phyloP scores from a whole-genome alignment of 2,888 invertebrate species.

The Horisme vitalbata region DNA sequence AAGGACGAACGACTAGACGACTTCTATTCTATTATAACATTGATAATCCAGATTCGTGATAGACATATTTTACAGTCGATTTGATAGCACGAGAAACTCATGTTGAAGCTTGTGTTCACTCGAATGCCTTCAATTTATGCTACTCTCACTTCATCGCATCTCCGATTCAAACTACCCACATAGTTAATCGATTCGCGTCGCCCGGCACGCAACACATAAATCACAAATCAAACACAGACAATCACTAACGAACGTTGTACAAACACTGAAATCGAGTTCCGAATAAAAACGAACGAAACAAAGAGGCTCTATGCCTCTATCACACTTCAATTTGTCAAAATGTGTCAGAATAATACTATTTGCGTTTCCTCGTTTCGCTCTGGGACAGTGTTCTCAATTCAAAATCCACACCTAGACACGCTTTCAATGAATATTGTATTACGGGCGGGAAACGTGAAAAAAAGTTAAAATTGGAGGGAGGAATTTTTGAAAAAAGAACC shows the following conservation, averaged over 20 bases:
- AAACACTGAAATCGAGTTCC: conserved; percentile 67
- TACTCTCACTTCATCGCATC: conserved; percentile 1
- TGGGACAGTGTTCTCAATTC: conserved; percentile 37
- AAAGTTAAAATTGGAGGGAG: conserved; percentile 45
- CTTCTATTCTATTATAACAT: no score
- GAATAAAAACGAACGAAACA: conserved; percentile 69
- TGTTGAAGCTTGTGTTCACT: conserved; percentile 17
- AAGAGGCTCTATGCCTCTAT: conserved; percentile 57
- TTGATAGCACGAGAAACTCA: no score
- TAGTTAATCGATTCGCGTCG: conserved; percentile 59
- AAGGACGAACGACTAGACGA: no score
- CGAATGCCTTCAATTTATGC: conserved; percentile 1
- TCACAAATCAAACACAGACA: conserved; percentile 69
- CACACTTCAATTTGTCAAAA: conserved; percentile 72
- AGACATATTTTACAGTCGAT: no score
- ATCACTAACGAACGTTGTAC: conserved; percentile 74
- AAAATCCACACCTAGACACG: conserved; percentile 50
- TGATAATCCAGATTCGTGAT: no score
- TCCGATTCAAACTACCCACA: conserved; percentile 32
- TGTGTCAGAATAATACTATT: conserved; percentile 60
- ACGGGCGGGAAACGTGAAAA: conserved; percentile 48
- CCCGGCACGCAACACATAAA: conserved; percentile 63
- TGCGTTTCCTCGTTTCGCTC: conserved; percentile 45
- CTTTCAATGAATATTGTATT: conserved; percentile 62
- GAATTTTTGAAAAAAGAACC: conserved; percentile 37